phyloP scores from a whole-genome alignment of 2,888 invertebrate genomes.

The Gonocerus acuteangulatus region DNA sequence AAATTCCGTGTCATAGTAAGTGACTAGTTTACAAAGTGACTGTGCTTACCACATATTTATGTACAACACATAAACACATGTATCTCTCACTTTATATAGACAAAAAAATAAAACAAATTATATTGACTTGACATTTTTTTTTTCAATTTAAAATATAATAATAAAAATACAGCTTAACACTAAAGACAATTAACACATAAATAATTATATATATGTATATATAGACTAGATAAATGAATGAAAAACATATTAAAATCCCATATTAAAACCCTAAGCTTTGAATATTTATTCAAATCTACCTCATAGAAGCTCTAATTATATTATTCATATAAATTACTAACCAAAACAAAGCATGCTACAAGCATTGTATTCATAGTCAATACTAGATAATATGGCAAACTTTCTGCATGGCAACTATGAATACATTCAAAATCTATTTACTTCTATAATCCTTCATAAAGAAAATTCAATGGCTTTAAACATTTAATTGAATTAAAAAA shows the following conservation, averaged over 20 bases:
- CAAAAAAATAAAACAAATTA: not conserved
- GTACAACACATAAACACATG: slow-evolving; percentile 8
- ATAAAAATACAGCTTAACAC: not conserved
- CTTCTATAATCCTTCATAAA: slow-evolving; percentile 8
- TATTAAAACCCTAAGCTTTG: not conserved
- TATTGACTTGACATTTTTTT: not conserved
- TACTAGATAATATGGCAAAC: slow-evolving; percentile 16
- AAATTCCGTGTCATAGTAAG: slow-evolving; percentile 5
- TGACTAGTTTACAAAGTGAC: slow-evolving; percentile 14
- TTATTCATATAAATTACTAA: slow-evolving; percentile 14
- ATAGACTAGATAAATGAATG: not conserved
- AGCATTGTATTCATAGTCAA: slow-evolving; percentile 29
- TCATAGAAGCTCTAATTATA: slow-evolving; percentile 15
- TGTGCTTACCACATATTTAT: slow-evolving; percentile 12
- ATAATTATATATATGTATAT: not conserved
- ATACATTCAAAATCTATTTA: slow-evolving; percentile 27
- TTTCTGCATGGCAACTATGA: slow-evolving; percentile 28
- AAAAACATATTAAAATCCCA: slow-evolving; percentile 3
- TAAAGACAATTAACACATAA: not conserved
- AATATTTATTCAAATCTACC: slow-evolving; percentile 13
- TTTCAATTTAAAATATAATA: not conserved
- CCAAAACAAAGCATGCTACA: slow-evolving; percentile 33
- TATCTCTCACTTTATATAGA: slow-evolving; percentile 5
- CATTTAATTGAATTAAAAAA: not conserved
- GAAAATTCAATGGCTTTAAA: slow-evolving; percentile 6